phyloP scores from a whole-genome alignment of 2,888 invertebrate species.

The Axea sp. region DNA sequence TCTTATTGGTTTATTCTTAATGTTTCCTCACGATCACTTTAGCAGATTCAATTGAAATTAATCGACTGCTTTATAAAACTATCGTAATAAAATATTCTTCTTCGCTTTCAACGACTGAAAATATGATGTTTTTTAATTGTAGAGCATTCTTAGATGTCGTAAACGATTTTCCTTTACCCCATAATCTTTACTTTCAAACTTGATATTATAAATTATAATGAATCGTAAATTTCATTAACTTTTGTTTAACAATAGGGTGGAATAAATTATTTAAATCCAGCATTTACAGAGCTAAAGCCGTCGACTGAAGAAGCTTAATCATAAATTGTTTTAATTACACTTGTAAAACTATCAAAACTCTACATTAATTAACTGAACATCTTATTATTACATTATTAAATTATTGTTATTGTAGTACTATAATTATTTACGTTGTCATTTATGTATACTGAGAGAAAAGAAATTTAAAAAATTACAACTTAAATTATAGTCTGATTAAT shows the following conservation, averaged over 20 bases:
- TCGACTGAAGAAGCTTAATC: no score
- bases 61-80: conserved; percentile 14
- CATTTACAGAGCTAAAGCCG: no score
- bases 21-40: conserved; percentile 18
- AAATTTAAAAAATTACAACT: no score
- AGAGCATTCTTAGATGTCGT: conserved; percentile 15
- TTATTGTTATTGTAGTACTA: no score
- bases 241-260: not conserved
- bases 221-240: not conserved
- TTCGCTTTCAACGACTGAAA: conserved; percentile 7
- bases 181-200: conserved; percentile 6
- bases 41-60: conserved; percentile 4
- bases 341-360: no score
- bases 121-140: conserved; percentile 21
- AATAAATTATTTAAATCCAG: no score
- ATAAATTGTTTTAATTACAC: no score
- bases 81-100: conserved; percentile 13
- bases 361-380: no score
- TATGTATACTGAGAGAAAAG: no score
- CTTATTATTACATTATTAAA: no score
- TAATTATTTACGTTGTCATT: no score
- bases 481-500: no score
- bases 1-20: conserved; percentile 19
- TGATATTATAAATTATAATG: conserved; percentile 4
- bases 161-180: conserved; percentile 13